Base-by-base conservation (phyloP, 2,113 vertebrate species). In the Theristicus caerulescens region DNA sequence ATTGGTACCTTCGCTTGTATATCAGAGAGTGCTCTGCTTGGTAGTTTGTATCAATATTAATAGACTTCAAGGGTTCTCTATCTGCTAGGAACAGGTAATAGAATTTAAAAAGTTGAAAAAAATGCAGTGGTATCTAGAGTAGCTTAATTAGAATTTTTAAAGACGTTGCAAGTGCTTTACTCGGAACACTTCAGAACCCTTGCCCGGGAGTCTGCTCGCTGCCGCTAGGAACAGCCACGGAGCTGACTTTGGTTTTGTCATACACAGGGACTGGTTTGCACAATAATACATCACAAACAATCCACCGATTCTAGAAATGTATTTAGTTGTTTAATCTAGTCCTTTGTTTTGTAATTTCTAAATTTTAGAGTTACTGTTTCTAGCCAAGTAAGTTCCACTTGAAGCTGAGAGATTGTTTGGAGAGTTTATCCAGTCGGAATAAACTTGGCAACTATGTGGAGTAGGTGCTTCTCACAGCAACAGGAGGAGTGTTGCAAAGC, bases 221-320 rank as follows among this genome's bases (percentile, higher is more conserved):
- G 40, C 22, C 14, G 29, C 24, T n/a, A 21, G 47, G 42, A 51
- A 5, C 4, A 3, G n/a, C 20, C 65, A 4, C 1, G 7, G 46
- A n/a, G 22, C 29, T 58, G 38, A 44, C 38, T n/a, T 14, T 4
- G 73, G 1, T 10, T 61, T 66, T 34, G 16, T 81, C 78, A 1
- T 3, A 0, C 1, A 0, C 1, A 20, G 29, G 44, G 42, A 16
- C 67, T 13, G 13, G 6, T n/a, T 44, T 61, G 47, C 67, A 51
- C 62, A 44, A 6, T 1, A 22, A 24, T 0, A 2, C 52, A 2
- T 17, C 58, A 11, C 58, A 71, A 64, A 42, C 25, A 3, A 36
- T 2, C 47, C 24, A 6, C 40, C 20, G n/a, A 18, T 27, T 61
- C 74, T 54, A 51, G 86, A 16, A 25, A 6, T 0, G 13, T 29